These are phyloP conservation scores for Sphaerodactylus townsendi DNA, from an alignment of 2,113 vertebrate species.

Conservation along the genomic window DNA sequence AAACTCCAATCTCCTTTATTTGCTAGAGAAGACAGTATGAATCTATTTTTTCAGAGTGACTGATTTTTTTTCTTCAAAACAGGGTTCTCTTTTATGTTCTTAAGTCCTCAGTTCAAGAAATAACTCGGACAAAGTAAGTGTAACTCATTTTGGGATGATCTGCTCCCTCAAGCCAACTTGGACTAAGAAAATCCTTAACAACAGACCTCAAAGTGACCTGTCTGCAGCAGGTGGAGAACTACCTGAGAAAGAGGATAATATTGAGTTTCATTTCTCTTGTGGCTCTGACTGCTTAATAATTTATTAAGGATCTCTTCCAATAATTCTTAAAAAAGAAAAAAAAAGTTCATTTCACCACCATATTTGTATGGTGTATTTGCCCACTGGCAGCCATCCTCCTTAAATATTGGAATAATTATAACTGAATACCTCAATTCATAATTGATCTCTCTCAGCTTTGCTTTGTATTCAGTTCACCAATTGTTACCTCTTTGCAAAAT, in stretches of 20 bases:
- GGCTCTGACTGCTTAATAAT: background rate
- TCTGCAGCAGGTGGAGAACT: background rate
- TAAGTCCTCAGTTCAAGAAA: background rate
- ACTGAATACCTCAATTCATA: constrained; percentile 3
- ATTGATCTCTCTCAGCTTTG: constrained; percentile 6
- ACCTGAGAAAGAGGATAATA: background rate
- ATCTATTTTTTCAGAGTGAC: too few relatives aligned
- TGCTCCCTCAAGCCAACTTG: too few relatives aligned
- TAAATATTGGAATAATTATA: constrained; percentile 25
- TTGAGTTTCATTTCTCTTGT: background rate
- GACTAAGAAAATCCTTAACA: background rate
- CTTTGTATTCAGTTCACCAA: constrained; percentile 7
- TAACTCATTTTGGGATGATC: background rate
- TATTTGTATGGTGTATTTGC: background rate
- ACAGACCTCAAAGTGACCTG: background rate
- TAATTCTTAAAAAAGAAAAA: background rate
- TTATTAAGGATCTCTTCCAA: background rate
- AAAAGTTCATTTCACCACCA: background rate
- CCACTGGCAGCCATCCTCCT: constrained; percentile 9
- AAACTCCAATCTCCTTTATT: too few relatives aligned
- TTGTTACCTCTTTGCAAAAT: background rate
- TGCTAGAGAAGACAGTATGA: too few relatives aligned
- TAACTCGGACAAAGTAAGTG: background rate
- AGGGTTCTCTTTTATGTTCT: background rate
- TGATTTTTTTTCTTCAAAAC: background rate